Evolutionary conservation across 2,888 invertebrate species (phyloP).

Genomic region (Euzophera pinguis): DNA sequence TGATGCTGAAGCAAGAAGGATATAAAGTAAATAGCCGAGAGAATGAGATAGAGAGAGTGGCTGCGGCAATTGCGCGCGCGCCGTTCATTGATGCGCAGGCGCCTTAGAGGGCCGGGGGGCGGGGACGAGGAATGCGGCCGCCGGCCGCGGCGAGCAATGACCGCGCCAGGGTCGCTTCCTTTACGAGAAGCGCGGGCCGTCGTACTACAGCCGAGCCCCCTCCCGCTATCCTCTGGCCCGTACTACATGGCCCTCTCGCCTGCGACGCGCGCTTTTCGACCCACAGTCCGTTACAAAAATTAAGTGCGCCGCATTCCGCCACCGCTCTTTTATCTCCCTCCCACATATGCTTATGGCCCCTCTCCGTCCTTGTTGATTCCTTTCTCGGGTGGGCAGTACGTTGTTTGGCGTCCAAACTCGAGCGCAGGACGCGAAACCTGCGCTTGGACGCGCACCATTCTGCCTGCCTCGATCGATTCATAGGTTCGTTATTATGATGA

Average conservation of each 20-base stretch:
- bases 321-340: conserved; percentile 54
- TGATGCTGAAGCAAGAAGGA: conserved; percentile 33
- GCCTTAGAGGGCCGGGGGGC: conserved; percentile 51
- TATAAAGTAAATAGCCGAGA: conserved; percentile 34
- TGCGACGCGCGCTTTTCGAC: conserved; percentile 72
- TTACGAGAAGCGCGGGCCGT: conserved; percentile 76
- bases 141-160: conserved; percentile 78
- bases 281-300: conserved; percentile 77
- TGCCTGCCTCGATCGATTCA: neutral
- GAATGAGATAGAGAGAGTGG: conserved; percentile 56
- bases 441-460: conserved; percentile 28
- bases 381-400: conserved; percentile 19
- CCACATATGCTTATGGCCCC: conserved; percentile 30
- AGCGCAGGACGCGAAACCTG: conserved; percentile 41
- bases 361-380: conserved; percentile 18
- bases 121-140: conserved; percentile 74
- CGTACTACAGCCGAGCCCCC: conserved; percentile 69
- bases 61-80: conserved; percentile 63
- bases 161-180: conserved; percentile 80
- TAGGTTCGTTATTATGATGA: neutral
- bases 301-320: conserved; percentile 76
- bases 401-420: conserved; percentile 29
- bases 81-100: conserved; percentile 77
- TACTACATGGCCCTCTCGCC: conserved; percentile 66
- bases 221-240: conserved; percentile 42